A percentile compares a stretch with the other conserved stretches of the same genome.
These are phyloP conservation scores for Monomorium pharaonis DNA, from an alignment of 1,140 invertebrate species.

Conservation along the genomic window DNA sequence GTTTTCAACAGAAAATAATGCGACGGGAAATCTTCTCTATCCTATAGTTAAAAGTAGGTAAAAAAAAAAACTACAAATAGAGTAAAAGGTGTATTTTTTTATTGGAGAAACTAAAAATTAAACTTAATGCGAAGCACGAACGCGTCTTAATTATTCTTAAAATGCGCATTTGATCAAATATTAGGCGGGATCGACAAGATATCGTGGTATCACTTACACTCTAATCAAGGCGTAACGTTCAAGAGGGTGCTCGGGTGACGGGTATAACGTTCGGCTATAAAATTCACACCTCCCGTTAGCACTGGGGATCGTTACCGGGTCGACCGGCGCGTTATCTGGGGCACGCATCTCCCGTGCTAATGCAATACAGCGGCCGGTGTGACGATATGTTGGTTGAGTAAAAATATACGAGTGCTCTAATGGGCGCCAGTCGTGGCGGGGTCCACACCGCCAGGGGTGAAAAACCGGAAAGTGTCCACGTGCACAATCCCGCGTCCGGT, in stretches of 20 bases:
- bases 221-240: conserved; percentile 23
- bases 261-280: conserved; percentile 53
- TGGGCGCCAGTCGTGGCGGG: conserved; percentile 45
- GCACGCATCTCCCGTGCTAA: conserved; percentile 35
- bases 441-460: neutral
- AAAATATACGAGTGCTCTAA: conserved; percentile 63
- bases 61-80: neutral
- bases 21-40: neutral
- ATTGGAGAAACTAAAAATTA: neutral
- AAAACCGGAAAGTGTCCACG: conserved; percentile 46
- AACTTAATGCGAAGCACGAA: neutral
- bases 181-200: neutral
- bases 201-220: conserved; percentile 20
- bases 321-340: conserved; percentile 63
- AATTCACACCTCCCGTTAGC: conserved; percentile 61
- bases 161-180: neutral
- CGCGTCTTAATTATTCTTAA: conserved; percentile 3
- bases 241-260: neutral
- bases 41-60: neutral
- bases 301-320: conserved; percentile 62
- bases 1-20: neutral
- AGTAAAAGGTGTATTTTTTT: neutral
- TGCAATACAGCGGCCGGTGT: conserved; percentile 32
- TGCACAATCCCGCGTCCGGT: neutral
- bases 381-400: conserved; percentile 63